These are phyloP conservation scores for Lasioglossum baleicum DNA, from an alignment of 1,140 invertebrate species.

Conservation along the genomic window DNA sequence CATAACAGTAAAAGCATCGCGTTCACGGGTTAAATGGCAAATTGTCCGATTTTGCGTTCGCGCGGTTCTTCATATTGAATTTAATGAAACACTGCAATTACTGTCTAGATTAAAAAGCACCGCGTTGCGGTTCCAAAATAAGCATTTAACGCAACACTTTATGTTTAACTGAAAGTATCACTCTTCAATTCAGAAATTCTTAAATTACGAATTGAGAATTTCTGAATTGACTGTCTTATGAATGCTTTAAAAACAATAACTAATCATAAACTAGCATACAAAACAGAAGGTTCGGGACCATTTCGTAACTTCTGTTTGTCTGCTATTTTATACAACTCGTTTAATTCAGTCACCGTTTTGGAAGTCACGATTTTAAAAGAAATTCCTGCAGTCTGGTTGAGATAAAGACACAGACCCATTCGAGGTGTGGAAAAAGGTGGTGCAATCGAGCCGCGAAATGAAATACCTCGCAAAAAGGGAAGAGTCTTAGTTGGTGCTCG, in stretches of 20 bases:
- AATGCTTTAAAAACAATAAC: too few species aligned
- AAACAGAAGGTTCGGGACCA: too few species aligned
- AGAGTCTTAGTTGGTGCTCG: not conserved
- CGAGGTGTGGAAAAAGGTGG: not conserved
- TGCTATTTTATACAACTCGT: too few species aligned
- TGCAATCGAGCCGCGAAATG: not conserved
- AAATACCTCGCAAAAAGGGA: not conserved
- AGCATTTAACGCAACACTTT: too few species aligned
- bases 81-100: not conserved
- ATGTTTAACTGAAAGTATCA: too few species aligned
- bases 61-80: slow-evolving; percentile 25
- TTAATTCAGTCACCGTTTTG: too few species aligned
- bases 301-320: too few species aligned
- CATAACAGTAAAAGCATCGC: slow-evolving; percentile 61
- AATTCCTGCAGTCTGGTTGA: not conserved
- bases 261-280: too few species aligned
- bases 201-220: too few species aligned
- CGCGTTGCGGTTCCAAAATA: too few species aligned
- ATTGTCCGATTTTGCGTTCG: slow-evolving; percentile 59
- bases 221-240: too few species aligned
- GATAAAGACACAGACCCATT: not conserved
- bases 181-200: too few species aligned
- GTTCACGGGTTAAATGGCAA: slow-evolving; percentile 57
- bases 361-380: not conserved
- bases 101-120: not conserved